Base-by-base conservation (phyloP, 2,888 invertebrate species). In the Hirtodrosophila trivittata region DNA sequence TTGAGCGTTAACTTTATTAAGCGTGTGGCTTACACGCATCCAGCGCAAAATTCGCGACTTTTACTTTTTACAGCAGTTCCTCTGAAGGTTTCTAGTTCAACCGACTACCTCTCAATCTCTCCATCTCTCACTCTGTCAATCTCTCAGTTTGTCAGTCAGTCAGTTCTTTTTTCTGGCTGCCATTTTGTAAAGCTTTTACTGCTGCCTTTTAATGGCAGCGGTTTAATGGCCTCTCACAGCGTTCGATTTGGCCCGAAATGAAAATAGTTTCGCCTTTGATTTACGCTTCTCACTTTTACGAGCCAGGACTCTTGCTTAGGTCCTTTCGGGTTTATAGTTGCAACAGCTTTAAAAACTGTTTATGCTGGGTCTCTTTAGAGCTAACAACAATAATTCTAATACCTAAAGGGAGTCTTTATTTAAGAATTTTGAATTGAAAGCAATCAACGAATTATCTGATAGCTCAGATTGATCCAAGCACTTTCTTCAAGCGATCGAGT, bases 1-100 rank as follows among this genome's bases (percentile, higher is more conserved):
- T 72, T 55, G 54, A 57, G 73, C 82, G 75, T 66, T 77, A 81
- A 76, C 76, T 76, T 76, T 76, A 76, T 76, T 76, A 76, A 60
- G 63, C 69, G 66, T 74, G 76, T 50, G 75, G 75, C 64, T 80
- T 57, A 30, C 68, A 68, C 57, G 54, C 77, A 75, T 58, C 25
- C 51, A 51, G 45, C 58, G 43, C 52, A 35, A 62, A 56, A 45
- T 65, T 56, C 55, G 62, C 56, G 71, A 69, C 68, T 70, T 67
- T 54, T 77, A 69, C 73, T 63, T 67, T 77, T 77, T 41, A 26
- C 8, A n/a, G n/a, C n/a, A n/a, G 45, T 30, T 45, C 33, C 32
- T 5, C 18, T 32, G n/a, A 12, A 9, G 32, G 12, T 18, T 18
- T 39, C 7, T 25, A 46, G 21, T n/a, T n/a, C 2, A 10, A 12